Percentiles rank a stretch among this genome's conserved stretches.
phyloP scores from a whole-genome alignment of 2,113 vertebrate species.

The Dascyllus trimaculatus region DNA sequence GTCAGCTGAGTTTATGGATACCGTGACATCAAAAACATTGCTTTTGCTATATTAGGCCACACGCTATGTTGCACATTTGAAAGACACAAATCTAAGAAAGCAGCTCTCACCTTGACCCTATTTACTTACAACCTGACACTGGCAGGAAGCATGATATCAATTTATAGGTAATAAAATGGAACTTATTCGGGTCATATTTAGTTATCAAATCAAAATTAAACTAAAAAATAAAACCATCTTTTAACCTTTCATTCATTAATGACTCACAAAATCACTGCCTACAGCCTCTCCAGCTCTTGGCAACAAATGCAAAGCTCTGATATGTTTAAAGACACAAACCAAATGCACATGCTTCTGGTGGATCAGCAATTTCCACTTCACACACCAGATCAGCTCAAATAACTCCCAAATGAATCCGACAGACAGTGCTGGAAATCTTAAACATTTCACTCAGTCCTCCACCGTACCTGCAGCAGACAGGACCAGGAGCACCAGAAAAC shows the following conservation, averaged over 20 bases:
- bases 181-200: too few relatives aligned
- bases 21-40: not conserved
- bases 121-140: too few relatives aligned
- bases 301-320: not conserved
- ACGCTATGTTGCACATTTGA: not conserved
- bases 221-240: not conserved
- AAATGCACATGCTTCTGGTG: not conserved
- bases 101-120: too few relatives aligned
- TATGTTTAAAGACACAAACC: not conserved
- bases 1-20: not conserved
- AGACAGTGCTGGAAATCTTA: not conserved
- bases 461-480: conserved; percentile 78
- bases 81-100: not conserved
- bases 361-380: conserved; percentile 16
- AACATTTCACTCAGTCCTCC: not conserved
- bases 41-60: not conserved
- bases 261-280: not conserved
- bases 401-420: not conserved
- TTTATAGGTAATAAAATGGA: not conserved
- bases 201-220: not conserved
- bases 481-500: conserved; percentile 75
- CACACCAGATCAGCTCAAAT: not conserved
- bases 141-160: not conserved
- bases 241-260: not conserved
- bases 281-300: not conserved